Base-by-base conservation (phyloP, 2,113 vertebrate genomes). In the Podarcis cretensis region DNA sequence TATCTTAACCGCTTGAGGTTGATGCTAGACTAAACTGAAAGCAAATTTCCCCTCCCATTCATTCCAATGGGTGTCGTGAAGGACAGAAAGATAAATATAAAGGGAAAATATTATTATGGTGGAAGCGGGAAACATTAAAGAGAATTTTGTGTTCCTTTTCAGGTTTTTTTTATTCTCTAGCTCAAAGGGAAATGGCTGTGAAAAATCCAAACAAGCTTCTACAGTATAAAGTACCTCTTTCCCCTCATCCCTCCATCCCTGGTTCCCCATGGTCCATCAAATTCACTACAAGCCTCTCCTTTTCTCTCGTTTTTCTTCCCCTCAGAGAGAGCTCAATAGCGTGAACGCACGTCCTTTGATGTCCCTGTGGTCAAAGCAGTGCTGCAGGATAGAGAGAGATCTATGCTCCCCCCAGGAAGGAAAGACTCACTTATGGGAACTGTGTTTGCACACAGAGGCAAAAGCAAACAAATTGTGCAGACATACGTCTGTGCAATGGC, bases 131-230 rank as follows among this genome's bases (percentile, higher is more conserved):
- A 83, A 86, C 63, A 84, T 66, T 16, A 57, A 89, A 81, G 89
- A 54, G 83, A 91, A 85, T 25, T 27, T 35, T 37, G 40, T 1
- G 7, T 87, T 91, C 37, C 66, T n/a, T 85, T 63, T 54, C 43
- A n/a, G 69, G 18, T 14, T 84, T 54, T 23, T 48, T 37, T 65
- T 12, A 76, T 69, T 68, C 80, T 54, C 37, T 54, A 0, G 86
- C 86, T 94, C 92, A 93, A 90, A 92, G 81, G 43, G 23, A 89
- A 81, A 89, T 89, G 83, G 89, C 86, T 89, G 81, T n/a, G 89
- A 77, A 81, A 87, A 81, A 90, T 84, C 73, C 74, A 73, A 90
- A 92, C 87, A 54, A 78, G 81, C 63, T 91, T 88, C 92, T 84
- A 85, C 84, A 40, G 69, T 90, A 82, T 48, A 89, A 92, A 94